These are phyloP conservation scores for Trichosurus vulpecula DNA, from an alignment of 2,797 vertebrate genomes.

Conservation along the genomic window DNA sequence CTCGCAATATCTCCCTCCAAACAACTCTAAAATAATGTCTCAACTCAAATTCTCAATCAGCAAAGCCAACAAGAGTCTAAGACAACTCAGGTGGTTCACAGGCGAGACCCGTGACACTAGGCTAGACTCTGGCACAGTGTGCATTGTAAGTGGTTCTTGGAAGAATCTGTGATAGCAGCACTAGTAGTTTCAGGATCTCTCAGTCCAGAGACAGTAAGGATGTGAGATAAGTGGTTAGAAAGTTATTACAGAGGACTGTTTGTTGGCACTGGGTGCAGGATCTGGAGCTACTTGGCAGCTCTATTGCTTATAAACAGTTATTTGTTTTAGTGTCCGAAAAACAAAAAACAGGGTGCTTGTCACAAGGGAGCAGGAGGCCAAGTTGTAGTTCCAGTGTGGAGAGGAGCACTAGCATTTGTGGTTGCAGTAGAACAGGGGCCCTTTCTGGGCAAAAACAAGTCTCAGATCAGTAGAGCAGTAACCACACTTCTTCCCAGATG, in stretches of 20 bases:
- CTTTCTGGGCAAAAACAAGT: background rate
- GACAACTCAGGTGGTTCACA: too few relatives aligned
- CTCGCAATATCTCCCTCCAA: too few relatives aligned
- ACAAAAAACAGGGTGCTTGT: background rate
- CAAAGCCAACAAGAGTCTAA: too few relatives aligned
- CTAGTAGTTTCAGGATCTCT: too few relatives aligned
- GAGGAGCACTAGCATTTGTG: background rate
- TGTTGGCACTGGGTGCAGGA: background rate
- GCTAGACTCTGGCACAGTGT: too few relatives aligned
- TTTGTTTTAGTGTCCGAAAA: background rate
- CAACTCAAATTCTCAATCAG: too few relatives aligned
- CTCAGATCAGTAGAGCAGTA: background rate
- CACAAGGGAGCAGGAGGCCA: background rate
- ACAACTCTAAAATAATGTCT: too few relatives aligned
- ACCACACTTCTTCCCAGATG: background rate
- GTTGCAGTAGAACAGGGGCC: background rate
- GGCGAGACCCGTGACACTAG: too few relatives aligned
- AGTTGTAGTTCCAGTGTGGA: background rate
- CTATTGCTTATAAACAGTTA: background rate
- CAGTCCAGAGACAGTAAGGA: too few relatives aligned
- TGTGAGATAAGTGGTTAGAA: background rate
- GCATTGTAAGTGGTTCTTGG: too few relatives aligned
- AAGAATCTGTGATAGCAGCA: too few relatives aligned
- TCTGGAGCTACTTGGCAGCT: background rate
- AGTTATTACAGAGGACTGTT: background rate